Evolutionary conservation across 2,888 invertebrate genomes (phyloP).

Genomic region (Atrina japonica): DNA sequence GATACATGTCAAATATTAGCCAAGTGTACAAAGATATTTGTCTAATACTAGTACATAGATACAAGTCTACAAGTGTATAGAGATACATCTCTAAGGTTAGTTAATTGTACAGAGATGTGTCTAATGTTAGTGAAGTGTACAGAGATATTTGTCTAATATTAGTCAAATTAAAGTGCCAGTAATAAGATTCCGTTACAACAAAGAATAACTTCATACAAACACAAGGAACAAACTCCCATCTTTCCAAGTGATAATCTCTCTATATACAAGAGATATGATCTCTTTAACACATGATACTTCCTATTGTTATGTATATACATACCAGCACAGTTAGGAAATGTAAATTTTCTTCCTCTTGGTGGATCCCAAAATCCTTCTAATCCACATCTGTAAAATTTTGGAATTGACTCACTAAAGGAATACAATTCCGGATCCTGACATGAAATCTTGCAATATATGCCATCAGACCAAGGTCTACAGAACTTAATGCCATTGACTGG

Average conservation of each 20-base stretch:
- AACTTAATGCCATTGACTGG: constrained; percentile 58
- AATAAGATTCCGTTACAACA: too few relatives aligned
- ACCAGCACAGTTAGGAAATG: constrained; percentile 71
- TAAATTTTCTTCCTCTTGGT: constrained; percentile 64
- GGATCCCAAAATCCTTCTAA: constrained; percentile 95
- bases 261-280: too few relatives aligned
- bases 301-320: too few relatives aligned
- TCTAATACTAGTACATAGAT: constrained; percentile 5
- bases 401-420: constrained; percentile 93
- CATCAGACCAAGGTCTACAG: constrained; percentile 58
- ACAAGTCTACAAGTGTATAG: neutral
- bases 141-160: too few relatives aligned
- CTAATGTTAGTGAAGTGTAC: neutral
- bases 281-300: too few relatives aligned
- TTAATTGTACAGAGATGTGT: neutral
- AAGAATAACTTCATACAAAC: too few relatives aligned
- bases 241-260: too few relatives aligned
- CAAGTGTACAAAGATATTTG: neutral
- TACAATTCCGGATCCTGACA: constrained; percentile 74
- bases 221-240: too few relatives aligned
- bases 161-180: too few relatives aligned
- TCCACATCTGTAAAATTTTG: constrained; percentile 98
- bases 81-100: too few relatives aligned
- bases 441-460: constrained; percentile 66
- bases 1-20: neutral